Conservation (phyloP, 2,888 invertebrate species). For the Parelbella ahira region DNA sequence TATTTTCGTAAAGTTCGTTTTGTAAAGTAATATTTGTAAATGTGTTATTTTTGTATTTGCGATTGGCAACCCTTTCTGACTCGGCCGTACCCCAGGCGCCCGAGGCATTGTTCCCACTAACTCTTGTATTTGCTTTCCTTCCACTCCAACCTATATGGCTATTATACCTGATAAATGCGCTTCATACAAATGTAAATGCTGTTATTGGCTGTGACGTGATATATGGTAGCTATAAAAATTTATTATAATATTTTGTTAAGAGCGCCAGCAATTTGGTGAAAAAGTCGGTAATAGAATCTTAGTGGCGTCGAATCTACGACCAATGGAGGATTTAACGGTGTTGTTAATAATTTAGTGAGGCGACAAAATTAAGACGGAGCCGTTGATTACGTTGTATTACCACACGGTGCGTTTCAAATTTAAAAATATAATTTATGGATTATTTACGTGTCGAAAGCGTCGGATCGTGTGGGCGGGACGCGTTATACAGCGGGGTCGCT, state of each 20-base stretch:
- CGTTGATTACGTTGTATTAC: slow-evolving; percentile 50
- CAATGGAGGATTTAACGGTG: slow-evolving; percentile 4
- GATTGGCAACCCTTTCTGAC: slow-evolving; percentile 18
- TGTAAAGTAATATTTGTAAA: too few relatives aligned
- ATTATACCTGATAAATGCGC: slow-evolving; percentile 48
- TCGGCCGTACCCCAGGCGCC: slow-evolving; percentile 41
- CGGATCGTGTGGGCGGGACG: slow-evolving; percentile 63
- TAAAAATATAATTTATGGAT: slow-evolving; percentile 64
- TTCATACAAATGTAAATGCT: slow-evolving; percentile 53
- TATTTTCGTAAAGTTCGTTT: too few relatives aligned
- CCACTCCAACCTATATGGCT: slow-evolving; percentile 35
- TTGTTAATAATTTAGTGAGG: slow-evolving; percentile 28
- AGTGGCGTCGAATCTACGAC: slow-evolving; percentile 2
- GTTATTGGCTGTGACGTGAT: slow-evolving; percentile 47
- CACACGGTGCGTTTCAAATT: slow-evolving; percentile 62
- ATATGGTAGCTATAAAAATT: too few relatives aligned
- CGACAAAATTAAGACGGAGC: slow-evolving; percentile 35
- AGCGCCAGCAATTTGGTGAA: too few relatives aligned
- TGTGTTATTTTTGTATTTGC: background rate
- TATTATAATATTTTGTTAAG: too few relatives aligned
- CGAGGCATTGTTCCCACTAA: slow-evolving; percentile 66
- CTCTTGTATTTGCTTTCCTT: slow-evolving; percentile 45
- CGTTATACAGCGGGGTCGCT: slow-evolving; percentile 36
- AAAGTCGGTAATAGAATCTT: slow-evolving; percentile 1
- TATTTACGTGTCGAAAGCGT: slow-evolving; percentile 72